Base-by-base conservation (phyloP, 2,888 invertebrate genomes). In the Odontothrips loti region DNA sequence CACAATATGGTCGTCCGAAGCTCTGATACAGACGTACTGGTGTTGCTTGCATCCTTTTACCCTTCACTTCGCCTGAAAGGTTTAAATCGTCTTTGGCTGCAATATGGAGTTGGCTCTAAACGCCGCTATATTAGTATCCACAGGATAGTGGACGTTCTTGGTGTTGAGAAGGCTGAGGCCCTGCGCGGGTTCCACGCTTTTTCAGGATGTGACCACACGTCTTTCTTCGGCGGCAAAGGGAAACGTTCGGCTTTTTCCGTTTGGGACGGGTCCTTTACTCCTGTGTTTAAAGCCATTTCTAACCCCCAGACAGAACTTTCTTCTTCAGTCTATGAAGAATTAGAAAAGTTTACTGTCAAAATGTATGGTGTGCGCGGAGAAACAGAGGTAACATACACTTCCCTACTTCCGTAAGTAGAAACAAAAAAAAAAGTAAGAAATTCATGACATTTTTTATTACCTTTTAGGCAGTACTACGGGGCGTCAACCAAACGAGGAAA, bases 161-260 rank as follows among this genome's bases (percentile, higher is more conserved):
- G 63, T 48, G 80, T 79, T 34, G 51, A 81, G 29, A 82, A 81
- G 58, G n/a, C 80, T 29, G 63, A 48, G 78, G 80, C 80, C 58
- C 20, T 82, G 20, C 48, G 51, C 15, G 81, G 79, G 11, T 82
- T 82, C 68, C 82, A 82, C 27, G 82, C 81, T 6, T 82, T 82
- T 23, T 58, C 78, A n/a, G 81, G 80, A 1, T 81, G 81, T 58
- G 82, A 81, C 34, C 47, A 48, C 47, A 58, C 27, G 15, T 81
- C 80, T n/a, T 34, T 78, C 58, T 82, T 82, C 20, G n/a, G 34
- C n/a, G 10, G 9, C 23, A 80, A 81, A 47, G 79, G 79, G 23
- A 82, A 79, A 20, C 11, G 63, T 6, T 17, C 63, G 6, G 63
- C 63, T 15, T 63, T 11, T 11, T 17, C 11, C 11, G 63, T 20